Percentiles rank a stretch among this genome's conserved stretches.
Conservation (phyloP, 2,888 invertebrate genomes). For the Ophion costatus region DNA sequence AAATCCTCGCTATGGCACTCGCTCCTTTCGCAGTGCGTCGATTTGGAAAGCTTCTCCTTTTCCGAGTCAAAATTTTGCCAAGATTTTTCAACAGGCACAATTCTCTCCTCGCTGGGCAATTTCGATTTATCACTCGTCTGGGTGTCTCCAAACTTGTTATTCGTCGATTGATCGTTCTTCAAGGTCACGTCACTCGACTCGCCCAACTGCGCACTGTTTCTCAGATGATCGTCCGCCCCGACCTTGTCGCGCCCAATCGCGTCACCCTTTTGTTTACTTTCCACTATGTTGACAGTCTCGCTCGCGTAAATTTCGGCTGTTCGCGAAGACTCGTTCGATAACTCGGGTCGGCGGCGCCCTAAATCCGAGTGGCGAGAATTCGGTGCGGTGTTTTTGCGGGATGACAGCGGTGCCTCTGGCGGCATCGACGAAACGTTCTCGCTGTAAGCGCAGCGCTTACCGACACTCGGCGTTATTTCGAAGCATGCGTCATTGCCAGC, state of each 20-base stretch:
- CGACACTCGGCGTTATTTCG: constrained; percentile 69
- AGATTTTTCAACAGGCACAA: constrained; percentile 37
- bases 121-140: constrained; percentile 22
- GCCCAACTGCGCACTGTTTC: constrained; percentile 13
- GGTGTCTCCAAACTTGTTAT: constrained; percentile 31
- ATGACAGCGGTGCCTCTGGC: constrained; percentile 54
- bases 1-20: constrained; percentile 40
- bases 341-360: constrained; percentile 51
- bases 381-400: constrained; percentile 52
- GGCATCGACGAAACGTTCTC: constrained; percentile 63
- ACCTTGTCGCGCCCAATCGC: constrained; percentile 1
- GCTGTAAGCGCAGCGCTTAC: constrained; percentile 53
- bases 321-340: constrained; percentile 38
- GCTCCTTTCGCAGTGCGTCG: constrained; percentile 19
- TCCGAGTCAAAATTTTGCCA: not conserved
- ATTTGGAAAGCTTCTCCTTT: not conserved
- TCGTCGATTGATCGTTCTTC: constrained; percentile 2
- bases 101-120: constrained; percentile 19
- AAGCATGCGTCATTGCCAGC: constrained; percentile 70
- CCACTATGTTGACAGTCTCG: constrained; percentile 48
- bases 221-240: constrained; percentile 40
- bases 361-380: constrained; percentile 55
- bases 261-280: constrained; percentile 39
- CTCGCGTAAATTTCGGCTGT: constrained; percentile 32
- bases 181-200: constrained; percentile 40